A percentile compares a stretch with the other conserved stretches of the same genome.
Conservation (phyloP, 2,888 invertebrate genomes). For the Cantharis lateralis region DNA sequence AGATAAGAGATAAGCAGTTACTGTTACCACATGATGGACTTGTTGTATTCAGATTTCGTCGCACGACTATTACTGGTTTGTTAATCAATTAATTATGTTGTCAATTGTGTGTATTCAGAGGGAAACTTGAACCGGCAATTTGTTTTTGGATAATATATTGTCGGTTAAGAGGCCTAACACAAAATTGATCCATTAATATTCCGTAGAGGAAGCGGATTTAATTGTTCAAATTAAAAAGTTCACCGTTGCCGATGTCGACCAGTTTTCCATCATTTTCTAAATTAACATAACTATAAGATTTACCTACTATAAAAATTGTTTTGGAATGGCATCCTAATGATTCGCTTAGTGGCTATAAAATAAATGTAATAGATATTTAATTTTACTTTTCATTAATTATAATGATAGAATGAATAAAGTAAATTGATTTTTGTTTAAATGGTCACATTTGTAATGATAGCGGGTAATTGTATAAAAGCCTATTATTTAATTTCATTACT, state of each 20-base stretch:
- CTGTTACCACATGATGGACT: constrained; percentile 20
- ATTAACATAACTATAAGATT: not conserved
- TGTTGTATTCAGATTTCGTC: constrained; percentile 37
- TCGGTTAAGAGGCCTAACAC: constrained; percentile 1
- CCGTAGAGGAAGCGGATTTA: not conserved
- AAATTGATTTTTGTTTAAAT: not conserved
- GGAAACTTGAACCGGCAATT: constrained; percentile 28
- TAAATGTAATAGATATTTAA: not conserved
- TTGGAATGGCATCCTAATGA: not conserved
- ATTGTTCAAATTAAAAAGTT: not conserved
- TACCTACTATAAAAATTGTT: not conserved
- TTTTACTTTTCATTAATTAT: not conserved
- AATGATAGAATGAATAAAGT: not conserved
- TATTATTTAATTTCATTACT: not conserved
- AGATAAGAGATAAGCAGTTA: constrained; percentile 28
- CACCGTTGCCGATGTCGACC: not conserved
- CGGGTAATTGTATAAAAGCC: not conserved
- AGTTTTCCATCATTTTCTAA: not conserved
- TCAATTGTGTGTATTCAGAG: constrained; percentile 41
- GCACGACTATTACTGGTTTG: constrained; percentile 46
- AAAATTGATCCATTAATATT: constrained; percentile 2
- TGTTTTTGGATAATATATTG: constrained; percentile 25
- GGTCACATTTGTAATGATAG: not conserved
- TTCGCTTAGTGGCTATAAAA: not conserved
- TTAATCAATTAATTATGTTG: constrained; percentile 47